Conservation (phyloP, 2,888 invertebrate species). For the Gerris lacustris region DNA sequence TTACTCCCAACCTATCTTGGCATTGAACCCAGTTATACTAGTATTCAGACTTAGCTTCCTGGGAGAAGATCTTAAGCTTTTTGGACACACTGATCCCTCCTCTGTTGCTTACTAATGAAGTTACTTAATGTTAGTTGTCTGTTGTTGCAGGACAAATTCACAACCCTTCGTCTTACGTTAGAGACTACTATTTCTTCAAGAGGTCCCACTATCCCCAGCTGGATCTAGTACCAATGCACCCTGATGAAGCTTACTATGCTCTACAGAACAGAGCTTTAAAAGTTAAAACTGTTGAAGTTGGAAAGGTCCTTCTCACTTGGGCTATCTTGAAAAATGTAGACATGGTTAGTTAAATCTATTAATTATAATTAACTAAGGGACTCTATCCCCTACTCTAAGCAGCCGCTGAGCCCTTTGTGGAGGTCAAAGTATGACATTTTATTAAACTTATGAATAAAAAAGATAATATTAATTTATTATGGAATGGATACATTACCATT, state of each 20-base stretch:
- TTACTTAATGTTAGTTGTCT: too few relatives aligned
- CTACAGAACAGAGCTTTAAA: constrained; percentile 80
- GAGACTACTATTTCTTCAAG: constrained; percentile 91
- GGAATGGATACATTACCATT: too few relatives aligned
- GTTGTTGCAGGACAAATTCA: constrained; percentile 74
- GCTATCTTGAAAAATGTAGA: constrained; percentile 84
- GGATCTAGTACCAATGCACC: constrained; percentile 83
- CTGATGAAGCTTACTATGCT: constrained; percentile 78
- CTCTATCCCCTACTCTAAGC: background rate
- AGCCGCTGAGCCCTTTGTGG: too few relatives aligned
- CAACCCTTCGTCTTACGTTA: constrained; percentile 85
- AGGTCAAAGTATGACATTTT: too few relatives aligned
- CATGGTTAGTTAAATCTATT: constrained; percentile 46
- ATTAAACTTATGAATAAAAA: too few relatives aligned
- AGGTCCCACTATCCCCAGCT: constrained; percentile 96
- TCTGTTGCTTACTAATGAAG: too few relatives aligned
- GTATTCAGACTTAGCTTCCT: too few relatives aligned
- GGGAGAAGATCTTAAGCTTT: too few relatives aligned
- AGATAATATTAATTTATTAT: too few relatives aligned
- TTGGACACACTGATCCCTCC: too few relatives aligned
- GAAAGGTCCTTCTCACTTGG: constrained; percentile 85
- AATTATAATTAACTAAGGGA: background rate
- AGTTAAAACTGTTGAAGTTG: constrained; percentile 92
- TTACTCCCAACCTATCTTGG: too few relatives aligned
- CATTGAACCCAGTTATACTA: too few relatives aligned